Evolutionary conservation across 1,140 invertebrate genomes (phyloP), one percentile per base, ranked within the genome.

Genomic region (Drosophila funebris): DNA sequence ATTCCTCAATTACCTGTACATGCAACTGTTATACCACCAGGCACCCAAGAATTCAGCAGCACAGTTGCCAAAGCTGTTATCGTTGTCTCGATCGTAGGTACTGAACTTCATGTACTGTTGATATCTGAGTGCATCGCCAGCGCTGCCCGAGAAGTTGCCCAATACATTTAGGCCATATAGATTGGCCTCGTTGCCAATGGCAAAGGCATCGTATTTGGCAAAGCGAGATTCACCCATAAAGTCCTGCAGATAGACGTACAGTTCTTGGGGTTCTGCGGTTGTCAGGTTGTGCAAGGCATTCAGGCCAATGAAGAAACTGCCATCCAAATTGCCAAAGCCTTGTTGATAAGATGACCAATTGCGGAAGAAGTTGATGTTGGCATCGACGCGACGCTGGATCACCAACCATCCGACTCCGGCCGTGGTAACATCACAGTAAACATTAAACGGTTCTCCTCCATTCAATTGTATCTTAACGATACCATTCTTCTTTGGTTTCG

Each of bases 21-120:
- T 53, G 36, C 69, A 72, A 8, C 36, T 72, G 20, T 72, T 72
- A 4, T 72, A 75, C 73, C 73, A 75, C 73, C 73, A 75, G 1
- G 60, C 73, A 11, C 73, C 61, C 0, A 33, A 36, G 56, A 29
- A 72, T 1, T 67, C 33, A 3, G 61, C 54, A 0, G 73, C 73
- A 60, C 73, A 75, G 54, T 75, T 72, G 0, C 5, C n/a, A 0
- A 39, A 4, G 13, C 60, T 50, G 5, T 67, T 66, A 13, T 75
- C 73, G 9, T 76, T 60, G 18, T 76, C 73, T 13, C 61, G 54
- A 36, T 76, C 73, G 24, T 16, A 76, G 36, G 73, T 76, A 41
- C 69, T 72, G 22, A 76, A 76, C 43, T 76, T 76, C 69, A 72
- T 72, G 37, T 76, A 36, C 54, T 72, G 39, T 6, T 76, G 61